Evolutionary conservation across 2,797 vertebrate species (phyloP).

Genomic region (Orientallactaga sibirica): DNA sequence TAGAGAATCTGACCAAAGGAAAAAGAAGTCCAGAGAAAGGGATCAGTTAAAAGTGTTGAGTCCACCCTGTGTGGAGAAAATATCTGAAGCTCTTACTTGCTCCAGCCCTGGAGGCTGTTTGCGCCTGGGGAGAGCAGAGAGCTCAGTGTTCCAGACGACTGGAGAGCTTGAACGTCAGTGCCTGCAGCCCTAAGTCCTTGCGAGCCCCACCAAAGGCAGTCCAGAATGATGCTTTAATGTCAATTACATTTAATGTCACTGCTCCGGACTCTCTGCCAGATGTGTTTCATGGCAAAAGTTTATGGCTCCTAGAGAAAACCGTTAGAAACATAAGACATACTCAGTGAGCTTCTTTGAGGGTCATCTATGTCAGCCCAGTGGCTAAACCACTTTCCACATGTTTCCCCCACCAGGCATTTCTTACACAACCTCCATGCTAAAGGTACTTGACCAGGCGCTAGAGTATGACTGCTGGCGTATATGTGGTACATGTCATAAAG

Average conservation of each 20-base stretch:
- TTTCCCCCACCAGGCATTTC: neutral
- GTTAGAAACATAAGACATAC: constrained; percentile 17
- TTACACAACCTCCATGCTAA: neutral
- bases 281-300: constrained; percentile 57
- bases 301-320: constrained; percentile 56
- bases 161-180: constrained; percentile 64
- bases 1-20: constrained; percentile 11
- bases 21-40: constrained; percentile 41
- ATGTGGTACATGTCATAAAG: neutral
- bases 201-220: neutral
- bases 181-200: constrained; percentile 51
- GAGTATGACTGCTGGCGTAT: neutral
- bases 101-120: constrained; percentile 18
- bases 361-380: neutral
- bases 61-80: neutral
- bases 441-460: neutral
- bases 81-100: constrained; percentile 29
- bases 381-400: neutral
- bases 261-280: constrained; percentile 51
- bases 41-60: constrained; percentile 53
- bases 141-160: constrained; percentile 17
- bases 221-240: constrained; percentile 55
- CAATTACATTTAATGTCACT: constrained; percentile 77
- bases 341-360: constrained; percentile 24
- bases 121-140: neutral